These are phyloP conservation scores for Cataglyphis altisquamis DNA, from an alignment of 2,888 invertebrate genomes.

Conservation along the genomic window DNA sequence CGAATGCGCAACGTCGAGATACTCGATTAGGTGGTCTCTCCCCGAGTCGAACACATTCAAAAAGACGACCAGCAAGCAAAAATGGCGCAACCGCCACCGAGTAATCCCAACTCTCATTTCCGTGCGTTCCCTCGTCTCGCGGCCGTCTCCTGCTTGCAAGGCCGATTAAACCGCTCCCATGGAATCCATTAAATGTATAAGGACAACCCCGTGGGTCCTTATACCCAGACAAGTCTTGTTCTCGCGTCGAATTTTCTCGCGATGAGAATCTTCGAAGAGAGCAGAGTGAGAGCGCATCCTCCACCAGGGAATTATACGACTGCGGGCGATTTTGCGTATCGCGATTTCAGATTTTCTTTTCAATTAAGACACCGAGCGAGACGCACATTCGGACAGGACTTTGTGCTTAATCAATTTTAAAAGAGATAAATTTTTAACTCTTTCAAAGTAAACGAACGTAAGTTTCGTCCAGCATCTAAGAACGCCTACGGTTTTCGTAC, in stretches of 20 bases:
- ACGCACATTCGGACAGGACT: not conserved
- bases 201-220: conserved; percentile 40
- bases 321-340: not conserved
- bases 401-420: conserved; percentile 66
- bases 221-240: conserved; percentile 21
- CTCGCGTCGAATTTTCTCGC: conserved; percentile 40
- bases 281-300: not conserved
- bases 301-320: conserved; percentile 37
- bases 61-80: conserved; percentile 41
- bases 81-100: conserved; percentile 36
- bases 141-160: conserved; percentile 38
- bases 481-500: conserved; percentile 15
- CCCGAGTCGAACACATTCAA: conserved; percentile 21
- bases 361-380: conserved; percentile 58
- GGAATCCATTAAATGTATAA: conserved; percentile 54
- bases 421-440: conserved; percentile 75
- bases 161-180: conserved; percentile 51
- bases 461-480: conserved; percentile 59
- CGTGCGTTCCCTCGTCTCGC: not conserved
- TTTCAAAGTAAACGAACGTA: conserved; percentile 39
- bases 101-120: conserved; percentile 47
- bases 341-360: conserved; percentile 55
- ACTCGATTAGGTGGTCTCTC: conserved; percentile 34
- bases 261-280: conserved; percentile 12
- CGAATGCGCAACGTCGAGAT: conserved; percentile 26